Conservation (phyloP, 2,113 vertebrate genomes). For the Parotia lawesii region DNA sequence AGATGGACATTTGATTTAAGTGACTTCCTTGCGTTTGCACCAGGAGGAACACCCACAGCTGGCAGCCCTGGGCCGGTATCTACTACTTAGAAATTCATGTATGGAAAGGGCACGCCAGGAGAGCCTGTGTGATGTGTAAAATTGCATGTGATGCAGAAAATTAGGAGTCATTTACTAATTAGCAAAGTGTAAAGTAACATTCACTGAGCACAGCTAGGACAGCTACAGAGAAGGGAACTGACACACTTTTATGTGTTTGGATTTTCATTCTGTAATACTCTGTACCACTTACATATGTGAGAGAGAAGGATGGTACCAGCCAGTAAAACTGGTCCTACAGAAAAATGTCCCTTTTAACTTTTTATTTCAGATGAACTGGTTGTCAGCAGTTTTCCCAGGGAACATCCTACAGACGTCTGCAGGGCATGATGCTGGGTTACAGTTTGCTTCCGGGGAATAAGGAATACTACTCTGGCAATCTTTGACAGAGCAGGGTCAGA, state of each 20-base stretch:
- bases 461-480: background rate
- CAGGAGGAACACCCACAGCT: background rate
- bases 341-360: background rate
- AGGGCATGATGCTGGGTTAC: background rate
- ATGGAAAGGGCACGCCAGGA: background rate
- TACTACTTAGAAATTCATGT: background rate
- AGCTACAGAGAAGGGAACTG: background rate
- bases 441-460: background rate
- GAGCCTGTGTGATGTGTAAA: background rate
- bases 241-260: background rate
- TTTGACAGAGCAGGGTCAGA: background rate
- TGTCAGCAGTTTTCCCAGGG: background rate
- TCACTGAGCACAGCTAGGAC: background rate
- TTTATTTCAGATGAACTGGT: background rate
- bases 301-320: background rate
- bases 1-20: background rate
- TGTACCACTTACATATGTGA: background rate
- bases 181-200: background rate
- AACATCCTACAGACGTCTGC: background rate
- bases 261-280: background rate
- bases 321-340: background rate
- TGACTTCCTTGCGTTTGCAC: background rate
- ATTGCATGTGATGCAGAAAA: background rate
- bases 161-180: background rate
- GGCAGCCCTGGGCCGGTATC: background rate